These are phyloP conservation scores for Trematocara nigrifrons DNA, from an alignment of 2,113 vertebrate species.

Conservation along the genomic window DNA sequence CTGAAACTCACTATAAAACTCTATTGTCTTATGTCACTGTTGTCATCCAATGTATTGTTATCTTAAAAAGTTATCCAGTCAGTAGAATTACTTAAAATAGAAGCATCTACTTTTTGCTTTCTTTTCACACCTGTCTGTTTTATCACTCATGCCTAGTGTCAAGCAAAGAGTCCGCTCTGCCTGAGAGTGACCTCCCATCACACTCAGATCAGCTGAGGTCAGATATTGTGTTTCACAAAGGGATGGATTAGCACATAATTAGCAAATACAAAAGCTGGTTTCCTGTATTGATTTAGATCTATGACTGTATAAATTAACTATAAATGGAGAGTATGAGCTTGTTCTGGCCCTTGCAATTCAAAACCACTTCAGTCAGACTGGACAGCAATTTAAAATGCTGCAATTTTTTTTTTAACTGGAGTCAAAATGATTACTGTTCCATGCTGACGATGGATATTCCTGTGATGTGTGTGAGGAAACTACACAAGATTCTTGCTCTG, in stretches of 20 bases:
- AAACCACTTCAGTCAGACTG: neutral
- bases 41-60: neutral
- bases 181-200: constrained; percentile 15
- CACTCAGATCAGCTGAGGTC: neutral
- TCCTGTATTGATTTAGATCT: neutral
- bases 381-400: neutral
- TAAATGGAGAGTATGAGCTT: neutral
- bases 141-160: neutral
- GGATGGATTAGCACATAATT: constrained; percentile 18
- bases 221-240: neutral
- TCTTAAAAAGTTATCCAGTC: neutral
- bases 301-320: neutral
- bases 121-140: neutral
- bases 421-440: neutral
- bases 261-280: neutral
- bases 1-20: neutral
- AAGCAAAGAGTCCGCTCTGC: neutral
- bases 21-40: neutral
- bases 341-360: neutral
- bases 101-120: neutral
- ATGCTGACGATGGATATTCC: neutral
- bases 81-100: neutral
- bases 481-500: constrained; percentile 7
- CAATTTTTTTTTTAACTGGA: neutral
- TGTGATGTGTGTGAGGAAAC: neutral